Conservation (phyloP, 1,140 invertebrate genomes). For the Aphis gossypii region DNA sequence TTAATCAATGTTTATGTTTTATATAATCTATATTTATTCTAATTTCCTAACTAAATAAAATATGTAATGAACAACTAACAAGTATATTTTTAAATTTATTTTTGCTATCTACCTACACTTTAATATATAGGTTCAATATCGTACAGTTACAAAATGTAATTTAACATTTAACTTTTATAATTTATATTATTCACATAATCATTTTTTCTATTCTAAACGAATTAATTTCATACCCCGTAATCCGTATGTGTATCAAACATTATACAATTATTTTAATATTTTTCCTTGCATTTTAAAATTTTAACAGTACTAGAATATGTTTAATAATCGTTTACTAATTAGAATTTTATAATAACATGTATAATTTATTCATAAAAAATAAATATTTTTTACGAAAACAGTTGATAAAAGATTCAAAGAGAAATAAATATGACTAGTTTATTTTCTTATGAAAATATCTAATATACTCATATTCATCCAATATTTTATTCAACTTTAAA, state of each 20-base stretch:
- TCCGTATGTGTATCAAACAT: background rate
- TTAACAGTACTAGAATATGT: background rate
- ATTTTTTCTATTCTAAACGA: background rate
- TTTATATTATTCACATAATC: no score
- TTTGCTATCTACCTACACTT: background rate
- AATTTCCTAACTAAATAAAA: no score
- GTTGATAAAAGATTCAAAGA: background rate
- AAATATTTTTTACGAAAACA: background rate
- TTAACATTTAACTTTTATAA: no score
- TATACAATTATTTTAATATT: background rate
- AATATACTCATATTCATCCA: background rate
- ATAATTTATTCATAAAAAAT: background rate
- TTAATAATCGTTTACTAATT: background rate
- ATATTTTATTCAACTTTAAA: background rate
- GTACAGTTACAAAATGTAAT: background rate
- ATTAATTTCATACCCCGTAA: background rate
- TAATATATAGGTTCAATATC: background rate
- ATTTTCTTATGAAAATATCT: background rate
- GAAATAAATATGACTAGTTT: background rate
- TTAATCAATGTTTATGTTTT: background rate
- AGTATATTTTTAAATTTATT: background rate
- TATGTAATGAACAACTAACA: background rate
- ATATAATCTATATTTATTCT: no score
- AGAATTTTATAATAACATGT: background rate
- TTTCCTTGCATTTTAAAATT: background rate